phyloP scores from a whole-genome alignment of 2,113 vertebrate species.

The Tamias sibiricus region DNA sequence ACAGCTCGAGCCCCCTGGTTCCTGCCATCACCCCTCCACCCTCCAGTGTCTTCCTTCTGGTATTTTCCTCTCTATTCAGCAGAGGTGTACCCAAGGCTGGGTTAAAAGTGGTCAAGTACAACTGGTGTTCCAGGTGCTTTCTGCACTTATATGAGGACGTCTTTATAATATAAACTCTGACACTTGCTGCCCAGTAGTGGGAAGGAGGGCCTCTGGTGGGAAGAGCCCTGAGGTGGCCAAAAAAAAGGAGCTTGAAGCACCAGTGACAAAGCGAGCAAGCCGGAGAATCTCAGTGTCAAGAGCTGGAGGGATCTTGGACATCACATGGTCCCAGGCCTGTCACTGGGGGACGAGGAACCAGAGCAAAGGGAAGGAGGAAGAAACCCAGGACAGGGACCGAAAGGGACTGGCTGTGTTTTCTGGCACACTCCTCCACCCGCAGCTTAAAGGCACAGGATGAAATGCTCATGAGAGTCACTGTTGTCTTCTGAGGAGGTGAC shows the following conservation, averaged over 20 bases:
- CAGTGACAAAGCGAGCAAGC: not conserved
- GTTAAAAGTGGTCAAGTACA: not conserved
- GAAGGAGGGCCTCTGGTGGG: not conserved
- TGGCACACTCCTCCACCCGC: constrained; percentile 1
- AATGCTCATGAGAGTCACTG: not conserved
- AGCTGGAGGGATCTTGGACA: not conserved
- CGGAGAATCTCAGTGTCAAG: not conserved
- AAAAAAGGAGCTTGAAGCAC: not conserved
- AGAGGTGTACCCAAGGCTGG: not conserved
- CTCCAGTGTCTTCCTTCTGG: rapidly evolving
- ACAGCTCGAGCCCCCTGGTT: too few relatives aligned
- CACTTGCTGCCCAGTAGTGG: rapidly evolving
- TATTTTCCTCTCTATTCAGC: not conserved
- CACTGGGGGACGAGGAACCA: not conserved
- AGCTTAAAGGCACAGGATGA: not conserved
- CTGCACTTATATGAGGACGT: too few relatives aligned
- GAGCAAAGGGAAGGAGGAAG: constrained; percentile 17
- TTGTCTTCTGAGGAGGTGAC: not conserved
- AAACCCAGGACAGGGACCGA: not conserved
- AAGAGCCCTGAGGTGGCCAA: not conserved
- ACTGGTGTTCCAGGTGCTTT: not conserved
- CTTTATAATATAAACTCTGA: not conserved
- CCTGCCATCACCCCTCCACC: too few relatives aligned
- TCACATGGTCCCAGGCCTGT: not conserved
- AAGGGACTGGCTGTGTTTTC: not conserved